A percentile compares a stretch with the other conserved stretches of the same genome.
Conservation (phyloP, 1,140 invertebrate species). For the Batillaria attramentaria region DNA sequence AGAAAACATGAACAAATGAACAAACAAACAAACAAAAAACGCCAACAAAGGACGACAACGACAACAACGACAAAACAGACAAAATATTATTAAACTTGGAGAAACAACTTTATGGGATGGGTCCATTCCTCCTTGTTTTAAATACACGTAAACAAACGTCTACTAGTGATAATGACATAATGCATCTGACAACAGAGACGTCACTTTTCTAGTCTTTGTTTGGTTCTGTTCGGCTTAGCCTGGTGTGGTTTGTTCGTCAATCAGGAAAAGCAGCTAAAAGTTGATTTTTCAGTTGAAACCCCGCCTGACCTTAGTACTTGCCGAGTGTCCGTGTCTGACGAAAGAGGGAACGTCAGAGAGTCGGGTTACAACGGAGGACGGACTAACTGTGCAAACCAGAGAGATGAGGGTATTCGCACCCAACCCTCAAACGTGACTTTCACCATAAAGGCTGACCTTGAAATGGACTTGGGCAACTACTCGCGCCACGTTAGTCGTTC, state of each 20-base stretch:
- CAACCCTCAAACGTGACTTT: conserved; percentile 5
- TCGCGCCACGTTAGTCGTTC: not conserved
- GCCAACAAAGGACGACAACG: too few relatives aligned
- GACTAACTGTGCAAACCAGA: conserved; percentile 9
- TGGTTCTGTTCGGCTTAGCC: not conserved
- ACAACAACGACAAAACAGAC: too few relatives aligned
- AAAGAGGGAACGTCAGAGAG: not conserved
- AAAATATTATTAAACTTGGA: too few relatives aligned
- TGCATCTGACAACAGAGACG: too few relatives aligned
- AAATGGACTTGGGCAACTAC: not conserved
- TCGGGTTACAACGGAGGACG: not conserved
- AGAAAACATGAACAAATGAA: too few relatives aligned
- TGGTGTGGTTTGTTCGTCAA: not conserved
- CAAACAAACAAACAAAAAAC: too few relatives aligned
- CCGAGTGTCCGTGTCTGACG: conserved; percentile 15
- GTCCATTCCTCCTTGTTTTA: too few relatives aligned
- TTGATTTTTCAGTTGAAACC: not conserved
- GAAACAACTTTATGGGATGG: too few relatives aligned
- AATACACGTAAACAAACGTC: too few relatives aligned
- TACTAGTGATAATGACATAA: too few relatives aligned
- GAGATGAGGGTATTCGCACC: conserved; percentile 2
- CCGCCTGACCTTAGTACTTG: conserved; percentile 10
- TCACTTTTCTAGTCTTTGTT: too few relatives aligned
- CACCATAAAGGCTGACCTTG: conserved; percentile 1
- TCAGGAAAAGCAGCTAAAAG: not conserved